Evolutionary conservation across 2,888 invertebrate species (phyloP).

Genomic region (Caenorhabditis sp.): DNA sequence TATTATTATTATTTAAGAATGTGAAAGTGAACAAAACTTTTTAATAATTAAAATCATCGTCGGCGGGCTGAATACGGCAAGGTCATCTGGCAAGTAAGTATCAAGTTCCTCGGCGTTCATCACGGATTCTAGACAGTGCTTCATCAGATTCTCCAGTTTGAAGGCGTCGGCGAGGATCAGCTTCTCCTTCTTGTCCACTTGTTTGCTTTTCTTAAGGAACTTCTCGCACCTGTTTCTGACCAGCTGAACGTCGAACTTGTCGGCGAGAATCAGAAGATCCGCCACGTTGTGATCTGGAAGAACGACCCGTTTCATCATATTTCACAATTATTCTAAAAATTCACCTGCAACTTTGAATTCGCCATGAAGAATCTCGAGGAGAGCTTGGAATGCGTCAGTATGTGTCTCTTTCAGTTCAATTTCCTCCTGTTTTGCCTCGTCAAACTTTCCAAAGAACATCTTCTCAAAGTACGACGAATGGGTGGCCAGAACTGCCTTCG

Average conservation of each 20-base stretch:
- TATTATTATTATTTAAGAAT: too few relatives aligned
- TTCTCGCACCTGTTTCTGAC: neutral
- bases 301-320: too few relatives aligned
- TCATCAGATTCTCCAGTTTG: neutral
- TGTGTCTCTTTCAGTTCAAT: neutral
- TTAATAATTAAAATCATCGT: too few relatives aligned
- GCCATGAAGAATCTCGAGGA: neutral
- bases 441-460: neutral
- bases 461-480: neutral
- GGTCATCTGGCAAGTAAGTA: neutral
- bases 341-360: neutral
- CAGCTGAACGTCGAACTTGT: neutral
- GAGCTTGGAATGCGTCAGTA: neutral
- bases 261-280: neutral
- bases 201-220: neutral
- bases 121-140: neutral
- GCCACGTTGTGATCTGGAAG: neutral
- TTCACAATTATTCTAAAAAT: neutral
- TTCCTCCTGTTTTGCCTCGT: neutral
- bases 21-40: too few relatives aligned
- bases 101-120: neutral
- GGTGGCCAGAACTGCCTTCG: neutral
- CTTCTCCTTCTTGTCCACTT: neutral
- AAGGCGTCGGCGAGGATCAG: neutral
- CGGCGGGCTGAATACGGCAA: too few relatives aligned